Conservation (phyloP, 2,888 invertebrate species). For the Ectemnius lituratus region DNA sequence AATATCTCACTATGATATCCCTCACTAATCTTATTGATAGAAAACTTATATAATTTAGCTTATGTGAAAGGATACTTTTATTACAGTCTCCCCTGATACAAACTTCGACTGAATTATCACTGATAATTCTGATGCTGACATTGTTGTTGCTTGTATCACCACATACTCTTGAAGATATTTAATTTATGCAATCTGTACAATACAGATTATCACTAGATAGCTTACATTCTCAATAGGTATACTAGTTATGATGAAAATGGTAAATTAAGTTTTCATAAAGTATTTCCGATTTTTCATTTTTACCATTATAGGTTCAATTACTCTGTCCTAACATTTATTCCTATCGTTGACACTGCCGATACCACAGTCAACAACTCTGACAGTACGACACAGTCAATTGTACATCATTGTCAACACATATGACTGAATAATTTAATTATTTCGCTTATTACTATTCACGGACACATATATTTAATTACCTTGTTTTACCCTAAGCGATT, state of each 20-base stretch:
- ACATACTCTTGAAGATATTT: constrained; percentile 11
- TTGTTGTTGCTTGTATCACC: constrained; percentile 41
- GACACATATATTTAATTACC: background rate
- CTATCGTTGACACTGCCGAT: too few relatives aligned
- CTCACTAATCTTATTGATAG: constrained; percentile 55
- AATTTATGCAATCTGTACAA: constrained; percentile 14
- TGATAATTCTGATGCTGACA: constrained; percentile 70
- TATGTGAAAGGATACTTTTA: constrained; percentile 80
- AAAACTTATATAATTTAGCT: constrained; percentile 42
- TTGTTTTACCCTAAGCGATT: background rate
- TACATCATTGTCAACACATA: background rate
- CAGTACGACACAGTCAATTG: too few relatives aligned
- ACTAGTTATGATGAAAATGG: too few relatives aligned
- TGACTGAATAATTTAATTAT: constrained; percentile 4
- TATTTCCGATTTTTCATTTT: too few relatives aligned
- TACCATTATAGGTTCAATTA: too few relatives aligned
- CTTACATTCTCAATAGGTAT: background rate
- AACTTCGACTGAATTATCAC: constrained; percentile 81
- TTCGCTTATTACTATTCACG: background rate
- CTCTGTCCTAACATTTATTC: too few relatives aligned
- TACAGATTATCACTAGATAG: background rate
- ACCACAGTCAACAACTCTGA: too few relatives aligned
- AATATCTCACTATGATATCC: background rate
- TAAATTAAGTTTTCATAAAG: too few relatives aligned
- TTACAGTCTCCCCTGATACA: constrained; percentile 80